Evolutionary conservation across 1,140 invertebrate genomes (phyloP).

Genomic region (Macrostomum lignano): DNA sequence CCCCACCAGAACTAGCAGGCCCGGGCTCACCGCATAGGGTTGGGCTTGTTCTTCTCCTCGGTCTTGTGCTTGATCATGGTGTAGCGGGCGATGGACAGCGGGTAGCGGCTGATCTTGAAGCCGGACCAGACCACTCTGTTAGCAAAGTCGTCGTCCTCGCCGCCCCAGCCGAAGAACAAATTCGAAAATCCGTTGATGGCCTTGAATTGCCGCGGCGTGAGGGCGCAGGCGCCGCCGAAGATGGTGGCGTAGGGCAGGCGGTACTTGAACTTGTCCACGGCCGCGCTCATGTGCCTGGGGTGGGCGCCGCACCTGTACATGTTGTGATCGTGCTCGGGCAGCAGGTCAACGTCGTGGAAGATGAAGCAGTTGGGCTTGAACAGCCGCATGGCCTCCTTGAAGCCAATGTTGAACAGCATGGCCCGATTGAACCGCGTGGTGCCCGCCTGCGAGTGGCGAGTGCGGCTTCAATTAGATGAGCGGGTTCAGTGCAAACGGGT

Average conservation of each 20-base stretch:
- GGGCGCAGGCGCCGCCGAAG: conserved; percentile 42
- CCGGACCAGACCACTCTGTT: neutral
- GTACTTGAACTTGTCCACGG: conserved; percentile 59
- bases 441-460: too few species aligned
- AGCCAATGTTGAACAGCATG: conserved; percentile 69
- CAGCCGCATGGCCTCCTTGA: conserved; percentile 37
- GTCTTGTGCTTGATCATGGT: conserved; percentile 63
- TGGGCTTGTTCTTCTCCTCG: conserved; percentile 46
- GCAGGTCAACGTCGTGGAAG: conserved; percentile 72
- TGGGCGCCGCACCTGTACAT: conserved; percentile 56
- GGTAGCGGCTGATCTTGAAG: conserved; percentile 36
- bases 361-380: conserved; percentile 44
- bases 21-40: conserved; percentile 7
- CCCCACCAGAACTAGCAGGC: neutral
- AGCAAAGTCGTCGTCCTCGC: conserved; percentile 36
- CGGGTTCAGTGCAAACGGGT: too few species aligned
- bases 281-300: conserved; percentile 72
- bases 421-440: conserved; percentile 48
- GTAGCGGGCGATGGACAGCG: conserved; percentile 53
- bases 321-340: conserved; percentile 59
- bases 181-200: conserved; percentile 66
- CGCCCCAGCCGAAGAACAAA: conserved; percentile 49
- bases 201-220: conserved; percentile 34
- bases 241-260: conserved; percentile 60
- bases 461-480: too few species aligned